A percentile compares a stretch with the other conserved stretches of the same genome.
Conservation (phyloP, 1,140 invertebrate species). For the Ylistrum balloti region DNA sequence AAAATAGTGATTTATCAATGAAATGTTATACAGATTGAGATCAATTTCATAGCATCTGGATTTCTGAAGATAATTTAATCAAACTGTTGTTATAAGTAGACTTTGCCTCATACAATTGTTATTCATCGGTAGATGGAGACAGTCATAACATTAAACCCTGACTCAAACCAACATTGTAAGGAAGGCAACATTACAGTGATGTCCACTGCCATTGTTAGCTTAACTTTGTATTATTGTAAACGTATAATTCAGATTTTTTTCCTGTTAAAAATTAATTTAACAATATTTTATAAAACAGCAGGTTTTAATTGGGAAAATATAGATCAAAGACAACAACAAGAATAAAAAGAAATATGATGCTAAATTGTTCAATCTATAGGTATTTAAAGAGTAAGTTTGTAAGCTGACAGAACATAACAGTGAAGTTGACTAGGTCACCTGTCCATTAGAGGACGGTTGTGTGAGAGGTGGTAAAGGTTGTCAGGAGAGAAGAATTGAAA, state of each 20-base stretch:
- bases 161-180: neutral
- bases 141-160: neutral
- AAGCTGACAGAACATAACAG: neutral
- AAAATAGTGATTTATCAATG: neutral
- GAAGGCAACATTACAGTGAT: neutral
- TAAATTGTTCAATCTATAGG: too few species aligned
- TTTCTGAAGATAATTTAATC: constrained; percentile 2
- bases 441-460: neutral
- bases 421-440: neutral
- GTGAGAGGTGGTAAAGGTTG: neutral
- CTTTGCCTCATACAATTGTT: neutral
- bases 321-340: too few species aligned
- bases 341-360: too few species aligned
- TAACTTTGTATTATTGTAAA: too few species aligned
- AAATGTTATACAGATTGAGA: neutral
- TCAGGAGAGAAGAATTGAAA: constrained; percentile 10
- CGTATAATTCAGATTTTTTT: too few species aligned
- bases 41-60: neutral
- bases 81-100: neutral
- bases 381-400: neutral
- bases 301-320: too few species aligned
- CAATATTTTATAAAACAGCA: too few species aligned
- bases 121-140: neutral
- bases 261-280: too few species aligned
- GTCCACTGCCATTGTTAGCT: neutral